phyloP scores from a whole-genome alignment of 1,140 invertebrate genomes.

The Pteromalus puparum region DNA sequence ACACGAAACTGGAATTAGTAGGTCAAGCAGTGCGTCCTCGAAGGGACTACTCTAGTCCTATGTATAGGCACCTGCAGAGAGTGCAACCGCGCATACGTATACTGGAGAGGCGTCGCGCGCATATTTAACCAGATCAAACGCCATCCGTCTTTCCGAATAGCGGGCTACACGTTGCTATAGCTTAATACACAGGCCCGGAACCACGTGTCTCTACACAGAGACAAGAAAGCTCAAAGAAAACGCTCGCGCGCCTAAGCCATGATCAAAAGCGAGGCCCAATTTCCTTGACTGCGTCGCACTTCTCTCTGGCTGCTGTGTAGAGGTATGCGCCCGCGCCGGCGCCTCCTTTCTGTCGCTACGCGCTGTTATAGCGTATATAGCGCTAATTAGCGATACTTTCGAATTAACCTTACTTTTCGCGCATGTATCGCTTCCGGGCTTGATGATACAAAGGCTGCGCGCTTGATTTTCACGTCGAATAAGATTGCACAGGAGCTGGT shows the following conservation, averaged over 20 bases:
- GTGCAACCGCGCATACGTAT: slow-evolving; percentile 20
- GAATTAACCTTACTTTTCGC: slow-evolving; percentile 4
- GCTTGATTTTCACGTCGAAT: not conserved
- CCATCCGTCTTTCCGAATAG: not conserved
- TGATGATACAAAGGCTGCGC: slow-evolving; percentile 18
- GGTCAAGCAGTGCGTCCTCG: not conserved
- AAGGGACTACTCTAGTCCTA: not conserved
- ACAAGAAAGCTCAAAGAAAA: slow-evolving; percentile 10
- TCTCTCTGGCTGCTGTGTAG: not conserved
- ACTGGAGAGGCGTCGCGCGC: not conserved
- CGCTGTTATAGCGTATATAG: not conserved
- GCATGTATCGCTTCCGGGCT: not conserved
- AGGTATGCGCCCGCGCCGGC: not conserved
- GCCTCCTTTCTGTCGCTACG: not conserved
- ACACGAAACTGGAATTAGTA: not conserved
- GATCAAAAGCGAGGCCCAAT: slow-evolving; percentile 25
- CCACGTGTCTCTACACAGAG: not conserved
- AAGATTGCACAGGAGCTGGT: too few species aligned
- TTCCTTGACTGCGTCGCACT: not conserved
- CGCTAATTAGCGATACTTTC: slow-evolving; percentile 31
- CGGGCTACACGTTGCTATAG: too few species aligned
- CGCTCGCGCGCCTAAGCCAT: not conserved
- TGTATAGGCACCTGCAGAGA: not conserved
- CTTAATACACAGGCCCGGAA: not conserved
- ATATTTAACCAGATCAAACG: slow-evolving; percentile 31